Conservation (phyloP, 2,797 vertebrate genomes). For the Chrysocyon brachyurus region DNA sequence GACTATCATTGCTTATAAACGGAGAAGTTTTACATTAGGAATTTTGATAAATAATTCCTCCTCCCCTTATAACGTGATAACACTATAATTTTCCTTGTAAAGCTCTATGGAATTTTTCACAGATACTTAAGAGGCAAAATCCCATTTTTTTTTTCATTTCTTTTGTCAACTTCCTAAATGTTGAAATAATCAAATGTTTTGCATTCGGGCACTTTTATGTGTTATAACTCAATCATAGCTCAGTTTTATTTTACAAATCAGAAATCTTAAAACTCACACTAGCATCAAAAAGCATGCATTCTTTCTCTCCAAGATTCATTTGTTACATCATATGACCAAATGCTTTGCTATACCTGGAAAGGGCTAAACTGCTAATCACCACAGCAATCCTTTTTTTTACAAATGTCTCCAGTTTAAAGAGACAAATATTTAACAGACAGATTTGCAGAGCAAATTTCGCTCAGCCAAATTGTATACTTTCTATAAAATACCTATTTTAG, state of each 20-base stretch:
- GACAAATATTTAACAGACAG: neutral
- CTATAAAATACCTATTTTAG: neutral
- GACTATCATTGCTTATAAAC: neutral
- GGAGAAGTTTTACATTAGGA: neutral
- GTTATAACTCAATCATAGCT: neutral
- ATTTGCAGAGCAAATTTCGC: neutral
- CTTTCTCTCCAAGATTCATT: neutral
- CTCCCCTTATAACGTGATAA: neutral
- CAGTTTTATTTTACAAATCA: neutral
- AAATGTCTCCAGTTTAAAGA: neutral
- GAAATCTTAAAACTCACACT: neutral
- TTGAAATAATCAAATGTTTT: neutral
- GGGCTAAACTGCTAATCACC: neutral
- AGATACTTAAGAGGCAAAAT: neutral
- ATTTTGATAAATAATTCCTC: neutral
- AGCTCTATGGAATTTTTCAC: neutral
- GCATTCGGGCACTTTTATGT: neutral
- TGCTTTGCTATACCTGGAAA: neutral
- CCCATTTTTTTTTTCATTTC: conserved; percentile 33
- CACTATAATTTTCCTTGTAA: neutral
- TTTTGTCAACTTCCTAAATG: conserved; percentile 3
- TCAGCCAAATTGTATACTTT: neutral
- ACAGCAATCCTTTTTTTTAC: neutral
- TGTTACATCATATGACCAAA: neutral
- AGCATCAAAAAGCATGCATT: neutral